Base-by-base conservation (phyloP, 2,113 vertebrate species). In the Sardina pilchardus region DNA sequence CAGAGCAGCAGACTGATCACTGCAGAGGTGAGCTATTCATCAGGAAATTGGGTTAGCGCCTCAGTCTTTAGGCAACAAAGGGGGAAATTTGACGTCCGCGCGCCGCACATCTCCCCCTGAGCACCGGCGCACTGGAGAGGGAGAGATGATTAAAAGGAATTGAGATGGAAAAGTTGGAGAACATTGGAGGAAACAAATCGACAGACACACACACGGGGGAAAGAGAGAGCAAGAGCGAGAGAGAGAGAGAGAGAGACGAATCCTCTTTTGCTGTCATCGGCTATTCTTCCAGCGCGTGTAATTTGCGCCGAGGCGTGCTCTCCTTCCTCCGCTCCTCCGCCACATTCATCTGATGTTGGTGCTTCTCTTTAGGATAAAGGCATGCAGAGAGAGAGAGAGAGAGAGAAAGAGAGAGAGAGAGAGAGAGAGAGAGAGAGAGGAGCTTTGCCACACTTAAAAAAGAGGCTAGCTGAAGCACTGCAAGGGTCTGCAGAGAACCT, bases 201-300 rank as follows among this genome's bases (percentile, higher is more conserved):
- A 78, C 26, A 34, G 30, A 71, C n/a, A 71, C n/a, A 71, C n/a
- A 26, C n/a, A 30, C 6, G 59, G 21, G 21, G 59, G 21, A n/a
- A 24, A 67, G 4, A 56, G 39, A 42, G 39, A 24, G 81, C n/a
- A n/a, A 47, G 42, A 50, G 45, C 50, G 21, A 82, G 1, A 82
- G 17, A 82, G 81, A 45, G 39, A 45, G 81, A 48, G 42, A 48
- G 81, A 83, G 44, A 83, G 82, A 83, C 71, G 10, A 78, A 34
- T 78, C 71, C 12, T 30, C 71, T 78, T 78, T 78, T 78, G 71
- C 71, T 71, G 71, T 78, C 71, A 71, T 78, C 71, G 71, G 71
- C 71, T 78, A 34, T 78, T 78, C 30, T 34, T 78, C 71, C 71
- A 78, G 34, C 34, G 71, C 30, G 71, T 78, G 71, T 78, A 78